Evolutionary conservation across 2,797 vertebrate species (phyloP), one percentile per base, ranked within the genome.

Genomic region (Phataginus tricuspis): DNA sequence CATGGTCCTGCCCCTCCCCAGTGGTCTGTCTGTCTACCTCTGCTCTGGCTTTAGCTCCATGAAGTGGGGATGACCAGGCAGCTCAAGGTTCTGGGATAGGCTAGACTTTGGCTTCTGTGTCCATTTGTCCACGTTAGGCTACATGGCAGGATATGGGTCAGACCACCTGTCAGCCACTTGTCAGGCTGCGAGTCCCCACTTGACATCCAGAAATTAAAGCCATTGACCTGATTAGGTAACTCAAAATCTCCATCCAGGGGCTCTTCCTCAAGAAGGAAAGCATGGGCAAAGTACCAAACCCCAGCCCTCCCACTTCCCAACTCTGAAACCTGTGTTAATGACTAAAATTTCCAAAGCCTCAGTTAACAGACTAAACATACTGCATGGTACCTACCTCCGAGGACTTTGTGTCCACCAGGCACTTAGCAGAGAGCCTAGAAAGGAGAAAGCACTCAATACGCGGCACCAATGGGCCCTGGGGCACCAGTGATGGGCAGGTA

Each of bases 251-350:
- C 2, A 21, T 9, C n/a, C 21, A 0, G 31, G 21, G 23, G 25
- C 64, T 78, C 16, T 75, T 13, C 53, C 72, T 64, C 4, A 9
- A 16, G 19, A 57, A 72, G 21, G 42, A 39, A 34, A 19, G 1
- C 4, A 1, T 2, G 18, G 34, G 7, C 0, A 1, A 1, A 7
- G 37, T 14, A 10, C 74, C 1, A 2, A 25, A 9, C 29, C 53
- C 68, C 51, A 59, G 64, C 31, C 49, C 64, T 82, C 49, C 39
- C 21, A 7, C 63, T n/a, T 39, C 66, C 75, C 19, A 7, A 12
- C 16, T 13, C 21, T 1, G 25, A 25, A 68, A 34, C 5, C 51
- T 71, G n/a, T 9, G 16, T n/a, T 63, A 68, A 23, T 1, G 2
- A 72, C 0, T 1, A 8, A 37, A 78, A 3, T 68, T 59, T 34